phyloP scores from a whole-genome alignment of 2,113 vertebrate species.

The Petromus typicus region DNA sequence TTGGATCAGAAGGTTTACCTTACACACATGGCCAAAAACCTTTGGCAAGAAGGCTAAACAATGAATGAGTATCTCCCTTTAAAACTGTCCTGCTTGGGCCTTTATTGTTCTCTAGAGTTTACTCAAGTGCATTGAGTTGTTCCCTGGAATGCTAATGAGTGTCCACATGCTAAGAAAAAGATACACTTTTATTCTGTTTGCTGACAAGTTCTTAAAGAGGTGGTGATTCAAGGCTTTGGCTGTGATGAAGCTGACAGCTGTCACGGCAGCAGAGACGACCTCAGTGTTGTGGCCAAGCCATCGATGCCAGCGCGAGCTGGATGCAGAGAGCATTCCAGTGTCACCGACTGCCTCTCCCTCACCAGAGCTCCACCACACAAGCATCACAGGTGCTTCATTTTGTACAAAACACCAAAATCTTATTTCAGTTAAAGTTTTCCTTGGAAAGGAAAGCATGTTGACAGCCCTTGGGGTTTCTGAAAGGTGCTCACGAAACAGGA shows the following conservation, averaged over 20 bases:
- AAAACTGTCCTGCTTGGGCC: conserved; percentile 32
- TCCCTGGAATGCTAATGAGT: conserved; percentile 17
- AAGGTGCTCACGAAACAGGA: conserved; percentile 37
- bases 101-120: conserved; percentile 60
- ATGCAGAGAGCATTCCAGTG: not conserved
- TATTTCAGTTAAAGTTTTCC: conserved; percentile 51
- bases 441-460: conserved; percentile 64
- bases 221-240: not conserved
- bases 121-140: not conserved
- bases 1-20: conserved; percentile 52
- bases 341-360: not conserved
- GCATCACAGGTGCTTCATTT: conserved; percentile 61
- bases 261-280: conserved; percentile 40
- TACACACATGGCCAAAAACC: not conserved
- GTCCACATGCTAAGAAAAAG: not conserved
- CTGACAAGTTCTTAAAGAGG: conserved; percentile 35
- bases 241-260: conserved; percentile 25
- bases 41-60: conserved; percentile 31
- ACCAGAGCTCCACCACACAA: conserved; percentile 42
- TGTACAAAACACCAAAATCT: conserved; percentile 59
- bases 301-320: not conserved
- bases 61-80: conserved; percentile 61
- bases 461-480: conserved; percentile 51
- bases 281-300: not conserved
- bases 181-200: conserved; percentile 2